Base-by-base conservation (phyloP, 2,888 invertebrate genomes). In the Dicranocentrus wangi region DNA sequence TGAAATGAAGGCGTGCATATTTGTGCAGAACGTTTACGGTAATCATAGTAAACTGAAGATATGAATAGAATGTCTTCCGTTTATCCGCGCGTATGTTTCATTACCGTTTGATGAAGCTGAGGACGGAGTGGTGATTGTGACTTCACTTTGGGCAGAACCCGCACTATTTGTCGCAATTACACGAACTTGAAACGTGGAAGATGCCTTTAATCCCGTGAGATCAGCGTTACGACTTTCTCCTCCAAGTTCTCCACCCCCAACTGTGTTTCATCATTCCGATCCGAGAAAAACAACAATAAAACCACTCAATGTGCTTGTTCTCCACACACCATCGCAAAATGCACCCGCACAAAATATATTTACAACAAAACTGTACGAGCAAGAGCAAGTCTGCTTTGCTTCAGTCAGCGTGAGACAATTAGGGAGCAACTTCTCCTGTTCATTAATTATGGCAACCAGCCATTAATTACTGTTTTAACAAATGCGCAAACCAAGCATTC, bases 81-180 rank as follows among this genome's bases (percentile, higher is more conserved):
- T n/a, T n/a, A n/a, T n/a, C n/a, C n/a, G n/a, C n/a, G n/a, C n/a
- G n/a, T n/a, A n/a, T n/a, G n/a, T n/a, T n/a, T n/a, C n/a, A n/a
- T 78, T 70, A 78, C 77, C 77, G n/a, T 63, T 78, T n/a, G 77
- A 88, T 87, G 91, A 90, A 84, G 91, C 90, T 72, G 90, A 89
- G 28, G 90, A 90, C 66, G 91, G 88, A 1, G 92, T 93, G 76
- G 90, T 90, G 87, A 92, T 91, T 79, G 90, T 89, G 85, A 91
- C 91, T 84, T 91, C 91, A 58, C 90, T 90, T 63, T 91, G 90
- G 1, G 91, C 92, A 10, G 91, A 90, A 0, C 93, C 93, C 2
- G 92, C 92, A 87, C 92, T 91, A 87, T 92, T 93, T 87, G 91
- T 90, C 0, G 92, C 92, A 1, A 91, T 91, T 32, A 93, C 90